Percentiles rank a stretch among this genome's conserved stretches.
Evolutionary conservation across 1,140 invertebrate genomes (phyloP).

Genomic region (Cherax quadricarinatus): DNA sequence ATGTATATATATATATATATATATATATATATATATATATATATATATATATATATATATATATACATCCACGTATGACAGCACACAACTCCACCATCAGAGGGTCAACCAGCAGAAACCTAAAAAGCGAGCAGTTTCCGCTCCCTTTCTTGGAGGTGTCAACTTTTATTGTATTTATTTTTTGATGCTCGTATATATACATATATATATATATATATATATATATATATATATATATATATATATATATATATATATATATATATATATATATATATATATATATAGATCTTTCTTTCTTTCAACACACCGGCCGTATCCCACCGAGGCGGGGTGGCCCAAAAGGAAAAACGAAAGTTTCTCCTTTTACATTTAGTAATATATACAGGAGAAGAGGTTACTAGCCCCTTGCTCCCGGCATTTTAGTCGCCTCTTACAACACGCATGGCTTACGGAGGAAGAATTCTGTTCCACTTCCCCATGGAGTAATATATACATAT

Average conservation of each 20-base stretch:
- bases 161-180: not conserved
- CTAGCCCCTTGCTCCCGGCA: no score
- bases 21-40: constrained; percentile 6
- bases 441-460: no score
- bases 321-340: no score
- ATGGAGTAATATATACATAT: not conserved
- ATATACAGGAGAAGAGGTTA: no score
- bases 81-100: not conserved
- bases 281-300: no score
- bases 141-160: not conserved
- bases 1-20: not conserved
- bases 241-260: not conserved
- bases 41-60: constrained; percentile 13
- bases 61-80: not conserved
- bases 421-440: no score
- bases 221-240: constrained; percentile 32
- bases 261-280: no score
- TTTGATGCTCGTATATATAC: not conserved
- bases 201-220: constrained; percentile 13
- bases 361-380: no score
- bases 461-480: no score
- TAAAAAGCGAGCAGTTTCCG: not conserved
- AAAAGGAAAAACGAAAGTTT: no score
- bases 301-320: no score
- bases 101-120: not conserved